phyloP scores from a whole-genome alignment of 2,888 invertebrate genomes.

The Cylloceria caligata region DNA sequence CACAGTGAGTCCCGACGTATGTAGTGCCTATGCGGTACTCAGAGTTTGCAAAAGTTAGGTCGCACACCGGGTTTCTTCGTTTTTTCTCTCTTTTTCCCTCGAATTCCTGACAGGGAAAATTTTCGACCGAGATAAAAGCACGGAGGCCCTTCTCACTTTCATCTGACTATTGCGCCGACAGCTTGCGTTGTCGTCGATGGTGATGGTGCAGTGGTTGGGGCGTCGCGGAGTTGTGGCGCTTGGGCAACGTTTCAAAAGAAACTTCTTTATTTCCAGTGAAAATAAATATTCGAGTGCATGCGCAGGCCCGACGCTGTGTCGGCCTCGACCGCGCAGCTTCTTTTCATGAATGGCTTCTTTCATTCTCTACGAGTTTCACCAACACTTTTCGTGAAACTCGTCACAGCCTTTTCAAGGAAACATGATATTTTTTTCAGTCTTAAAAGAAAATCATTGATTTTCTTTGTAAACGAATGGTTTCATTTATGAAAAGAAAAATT shows the following conservation, averaged over 20 bases:
- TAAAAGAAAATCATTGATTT: background rate
- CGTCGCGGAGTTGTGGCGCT: conserved; percentile 41
- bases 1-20: background rate
- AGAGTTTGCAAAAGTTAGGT: conserved; percentile 45
- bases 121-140: conserved; percentile 11
- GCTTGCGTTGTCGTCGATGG: conserved; percentile 49
- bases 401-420: background rate
- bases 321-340: conserved; percentile 41
- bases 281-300: conserved; percentile 74
- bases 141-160: background rate
- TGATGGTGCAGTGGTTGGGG: conserved; percentile 3
- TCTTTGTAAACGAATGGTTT: background rate
- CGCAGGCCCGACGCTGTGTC: conserved; percentile 16
- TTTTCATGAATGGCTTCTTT: conserved; percentile 73
- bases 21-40: conserved; percentile 9
- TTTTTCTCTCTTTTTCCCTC: conserved; percentile 13
- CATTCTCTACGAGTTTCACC: conserved; percentile 73
- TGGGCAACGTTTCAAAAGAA: conserved; percentile 69
- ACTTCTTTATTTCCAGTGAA: conserved; percentile 73
- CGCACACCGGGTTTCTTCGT: conserved; percentile 32
- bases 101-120: conserved; percentile 18
- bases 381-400: no score
- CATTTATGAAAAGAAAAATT: background rate
- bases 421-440: conserved; percentile 1
- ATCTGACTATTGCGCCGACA: conserved; percentile 18